Base-by-base conservation (phyloP, 2,797 vertebrate genomes). In the Okamejei kenojei region DNA sequence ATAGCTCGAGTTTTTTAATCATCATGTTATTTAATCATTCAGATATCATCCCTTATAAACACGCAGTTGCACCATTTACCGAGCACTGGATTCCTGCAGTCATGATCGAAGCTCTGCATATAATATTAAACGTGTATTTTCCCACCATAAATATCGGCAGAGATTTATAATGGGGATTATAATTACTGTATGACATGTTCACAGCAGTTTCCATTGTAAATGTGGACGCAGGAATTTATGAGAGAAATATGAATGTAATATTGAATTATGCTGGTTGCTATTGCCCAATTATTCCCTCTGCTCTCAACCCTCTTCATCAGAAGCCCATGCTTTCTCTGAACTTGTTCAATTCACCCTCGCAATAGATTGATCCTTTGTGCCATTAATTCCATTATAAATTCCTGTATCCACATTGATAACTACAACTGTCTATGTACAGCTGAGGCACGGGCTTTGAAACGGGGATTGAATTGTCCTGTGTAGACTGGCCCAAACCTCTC, bases 371-470 rank as follows among this genome's bases (percentile, higher is more conserved):
- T 61, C 65, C 29, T 88, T 63, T 21, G 6, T 88, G 58, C 58
- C 58, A 88, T n/a, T 74, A 63, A 63, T 63, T 88, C 84, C 29
- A 84, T 84, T 84, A 61, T 61, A 84, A 15, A 61, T 84, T 84
- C 81, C 26, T 61, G 13, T 84, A 3, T 82, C 45, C 7, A 29
- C 29, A 61, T 61, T 88, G 63, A 65, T 88, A 88, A 88, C 65
- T 23, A n/a, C 32, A 88, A 88, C 61, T 65, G 84, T 65, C 84
- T 19, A 10, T 88, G 58, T 65, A 65, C 32, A 88, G n/a, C 65
- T 88, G 58, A 63, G 1, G 61, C 13, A 65, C 58, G 32, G n/a
- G 1, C 29, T 88, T 65, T 13, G 1, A 19, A 35, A 88, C 65
- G 29, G 84, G 65, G 58, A 88, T 65, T 65, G 58, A 88, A 65